Evolutionary conservation across 2,888 invertebrate genomes (phyloP).

Genomic region (Diarsia rubi): DNA sequence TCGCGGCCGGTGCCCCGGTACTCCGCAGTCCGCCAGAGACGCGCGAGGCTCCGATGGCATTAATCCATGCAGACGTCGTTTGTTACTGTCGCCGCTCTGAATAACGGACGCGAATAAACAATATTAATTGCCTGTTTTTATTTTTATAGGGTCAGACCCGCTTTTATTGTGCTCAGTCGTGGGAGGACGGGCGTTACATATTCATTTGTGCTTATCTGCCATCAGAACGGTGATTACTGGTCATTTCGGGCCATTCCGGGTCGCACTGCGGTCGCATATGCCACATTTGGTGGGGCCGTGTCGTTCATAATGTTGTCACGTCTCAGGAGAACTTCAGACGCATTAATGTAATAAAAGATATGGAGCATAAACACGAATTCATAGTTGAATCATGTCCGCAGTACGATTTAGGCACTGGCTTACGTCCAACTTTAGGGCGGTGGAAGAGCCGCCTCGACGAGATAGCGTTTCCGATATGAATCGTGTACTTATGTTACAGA

Average conservation of each 20-base stretch:
- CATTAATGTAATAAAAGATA: constrained; percentile 78
- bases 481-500: constrained; percentile 78
- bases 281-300: constrained; percentile 79
- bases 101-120: constrained; percentile 89
- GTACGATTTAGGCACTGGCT: constrained; percentile 84
- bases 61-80: constrained; percentile 83
- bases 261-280: constrained; percentile 76
- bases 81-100: constrained; percentile 85
- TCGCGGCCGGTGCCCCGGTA: constrained; percentile 23
- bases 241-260: constrained; percentile 80
- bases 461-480: constrained; percentile 81
- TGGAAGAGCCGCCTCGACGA: constrained; percentile 72
- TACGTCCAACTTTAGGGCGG: constrained; percentile 82
- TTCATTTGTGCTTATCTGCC: constrained; percentile 89
- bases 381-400: constrained; percentile 82
- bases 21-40: constrained; percentile 53
- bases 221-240: constrained; percentile 85
- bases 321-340: constrained; percentile 73
- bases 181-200: constrained; percentile 88
- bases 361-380: constrained; percentile 76
- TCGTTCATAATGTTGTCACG: constrained; percentile 76
- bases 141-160: constrained; percentile 85
- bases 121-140: constrained; percentile 88
- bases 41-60: constrained; percentile 70
- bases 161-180: constrained; percentile 84